Evolutionary conservation across 2,888 invertebrate species (phyloP).

Genomic region (Maniola hyperantus): DNA sequence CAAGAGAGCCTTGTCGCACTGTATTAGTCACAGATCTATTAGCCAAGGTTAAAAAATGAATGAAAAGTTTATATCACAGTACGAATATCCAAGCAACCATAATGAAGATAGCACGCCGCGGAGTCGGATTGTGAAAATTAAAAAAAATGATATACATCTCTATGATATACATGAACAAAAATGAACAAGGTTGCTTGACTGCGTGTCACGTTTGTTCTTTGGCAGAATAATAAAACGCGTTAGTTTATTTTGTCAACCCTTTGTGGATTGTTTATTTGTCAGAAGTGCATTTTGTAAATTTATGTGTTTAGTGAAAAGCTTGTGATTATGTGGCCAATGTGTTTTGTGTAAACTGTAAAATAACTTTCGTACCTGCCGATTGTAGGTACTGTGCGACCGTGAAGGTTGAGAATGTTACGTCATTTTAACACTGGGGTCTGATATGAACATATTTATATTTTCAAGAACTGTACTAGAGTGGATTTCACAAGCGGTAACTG

Average conservation of each 20-base stretch:
- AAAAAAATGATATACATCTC: no score
- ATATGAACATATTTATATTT: slow-evolving; percentile 67
- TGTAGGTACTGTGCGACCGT: slow-evolving; percentile 76
- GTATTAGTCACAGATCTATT: no score
- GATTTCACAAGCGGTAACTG: slow-evolving; percentile 52
- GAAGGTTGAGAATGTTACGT: slow-evolving; percentile 83
- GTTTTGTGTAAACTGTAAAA: slow-evolving; percentile 48
- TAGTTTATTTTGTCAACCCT: slow-evolving; percentile 63
- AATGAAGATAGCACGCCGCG: slow-evolving; percentile 48
- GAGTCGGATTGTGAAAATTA: slow-evolving; percentile 46
- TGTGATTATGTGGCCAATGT: slow-evolving; percentile 48
- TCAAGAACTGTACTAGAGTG: slow-evolving; percentile 57
- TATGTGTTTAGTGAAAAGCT: slow-evolving; percentile 47
- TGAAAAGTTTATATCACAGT: slow-evolving; percentile 13
- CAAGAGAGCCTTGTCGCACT: no score
- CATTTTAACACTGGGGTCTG: slow-evolving; percentile 78
- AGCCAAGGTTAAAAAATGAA: background rate
- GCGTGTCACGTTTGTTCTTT: slow-evolving; percentile 81
- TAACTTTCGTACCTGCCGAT: slow-evolving; percentile 60
- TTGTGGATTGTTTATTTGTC: slow-evolving; percentile 46
- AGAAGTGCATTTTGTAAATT: slow-evolving; percentile 52
- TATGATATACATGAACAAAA: no score
- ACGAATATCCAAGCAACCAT: slow-evolving; percentile 38
- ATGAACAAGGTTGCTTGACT: slow-evolving; percentile 74
- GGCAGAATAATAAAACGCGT: slow-evolving; percentile 69